Evolutionary conservation across 2,888 invertebrate species (phyloP), one percentile per base, ranked within the genome.

Genomic region (Helicoverpa assulta): DNA sequence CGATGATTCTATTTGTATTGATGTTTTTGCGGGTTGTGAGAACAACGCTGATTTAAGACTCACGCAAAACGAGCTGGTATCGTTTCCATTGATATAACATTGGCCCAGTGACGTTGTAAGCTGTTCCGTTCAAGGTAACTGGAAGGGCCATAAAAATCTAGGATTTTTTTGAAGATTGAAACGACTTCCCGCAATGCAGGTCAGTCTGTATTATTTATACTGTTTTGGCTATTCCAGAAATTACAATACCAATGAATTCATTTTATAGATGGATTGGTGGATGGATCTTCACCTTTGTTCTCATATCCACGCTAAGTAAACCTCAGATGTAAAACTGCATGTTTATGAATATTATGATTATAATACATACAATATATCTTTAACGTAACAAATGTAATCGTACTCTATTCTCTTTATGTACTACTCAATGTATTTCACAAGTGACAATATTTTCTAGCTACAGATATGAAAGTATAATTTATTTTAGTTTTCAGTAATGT

Each of bases 381-480:
- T 63, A 67, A 66, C 19, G 55, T 58, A 52, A 43, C 76, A 37
- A 37, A 21, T 75, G 14, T 66, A 55, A 47, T 58, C 18, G 53
- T 73, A 54, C 26, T 52, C 8, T 29, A 12, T 62, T 52, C 10
- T 29, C 12, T 58, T 56, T 19, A 8, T 55, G 59, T 52, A 54
- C 40, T 64, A 67, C 26, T 58, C 10, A 29, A 59, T 21, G 8
- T 69, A 65, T 54, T 64, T 73, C 57, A 43, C 47, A 58, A 73
- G 53, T 68, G n/a, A 64, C 43, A 59, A 47, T 58, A 40, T 69
- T 63, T 70, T 66, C 33, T 66, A 63, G 26, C 51, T 21, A 60
- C 51, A 65, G 56, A 62, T 60, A 63, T 54, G 51, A 67, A 73
- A 61, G 51, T 73, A 61, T 61, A 50, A 40, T 78, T 73, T 68